phyloP scores from a whole-genome alignment of 2,113 vertebrate genomes.

The Myrmecobius fasciatus region DNA sequence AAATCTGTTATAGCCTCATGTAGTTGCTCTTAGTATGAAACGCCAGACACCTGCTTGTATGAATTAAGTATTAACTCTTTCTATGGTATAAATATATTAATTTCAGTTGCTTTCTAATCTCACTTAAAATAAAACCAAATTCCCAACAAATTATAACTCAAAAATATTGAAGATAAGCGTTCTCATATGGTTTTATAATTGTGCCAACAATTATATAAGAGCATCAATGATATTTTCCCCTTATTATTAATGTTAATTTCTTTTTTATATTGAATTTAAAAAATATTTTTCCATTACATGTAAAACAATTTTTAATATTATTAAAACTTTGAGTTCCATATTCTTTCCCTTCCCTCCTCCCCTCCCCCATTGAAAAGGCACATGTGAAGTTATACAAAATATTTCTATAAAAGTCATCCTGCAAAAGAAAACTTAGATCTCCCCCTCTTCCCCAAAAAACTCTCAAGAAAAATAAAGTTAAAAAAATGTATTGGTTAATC shows the following conservation, averaged over 20 bases:
- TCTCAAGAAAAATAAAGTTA: too few relatives aligned
- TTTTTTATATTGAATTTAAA: too few relatives aligned
- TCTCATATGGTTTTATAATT: background rate
- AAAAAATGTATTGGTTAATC: too few relatives aligned
- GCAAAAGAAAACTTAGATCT: too few relatives aligned
- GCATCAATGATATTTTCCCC: background rate
- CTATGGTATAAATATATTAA: background rate
- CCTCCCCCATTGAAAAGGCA: too few relatives aligned
- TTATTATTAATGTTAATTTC: background rate
- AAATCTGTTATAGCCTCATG: slow-evolving; percentile 7
- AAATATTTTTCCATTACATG: background rate
- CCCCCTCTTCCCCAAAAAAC: too few relatives aligned
- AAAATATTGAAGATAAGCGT: slow-evolving; percentile 23
- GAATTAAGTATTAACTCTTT: background rate
- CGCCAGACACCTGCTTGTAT: background rate
- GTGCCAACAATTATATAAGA: background rate
- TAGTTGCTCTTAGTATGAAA: background rate
- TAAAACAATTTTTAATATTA: too few relatives aligned
- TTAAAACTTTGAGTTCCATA: too few relatives aligned
- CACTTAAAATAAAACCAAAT: background rate
- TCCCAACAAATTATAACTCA: background rate
- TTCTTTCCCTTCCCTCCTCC: too few relatives aligned
- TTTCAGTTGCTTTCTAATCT: background rate
- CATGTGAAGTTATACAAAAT: too few relatives aligned
- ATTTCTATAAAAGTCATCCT: too few relatives aligned